Evolutionary conservation across 2,113 vertebrate genomes (phyloP), one percentile per base, ranked within the genome.

Genomic region (Oreochromis aureus): DNA sequence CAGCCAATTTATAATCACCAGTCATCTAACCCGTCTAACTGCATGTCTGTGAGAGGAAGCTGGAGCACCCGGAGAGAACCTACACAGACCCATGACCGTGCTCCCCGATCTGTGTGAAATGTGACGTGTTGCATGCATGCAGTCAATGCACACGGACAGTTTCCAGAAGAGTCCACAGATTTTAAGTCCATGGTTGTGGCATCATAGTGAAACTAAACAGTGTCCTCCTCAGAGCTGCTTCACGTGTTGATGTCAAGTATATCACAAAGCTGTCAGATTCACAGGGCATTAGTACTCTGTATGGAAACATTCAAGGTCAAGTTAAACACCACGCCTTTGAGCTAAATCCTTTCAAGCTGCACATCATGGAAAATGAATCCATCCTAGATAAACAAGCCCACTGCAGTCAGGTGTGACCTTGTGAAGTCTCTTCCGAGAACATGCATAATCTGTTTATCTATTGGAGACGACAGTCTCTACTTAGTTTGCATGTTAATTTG

Each of bases 231-330:
- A 83, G 80, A 51, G 79, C 41, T 12, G 56, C 80, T 86, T 96
- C 93, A 89, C 95, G 91, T 3, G 82, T 80, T 71, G 83, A 90
- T 81, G 94, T 83, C 73, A 94, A 92, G 92, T 94, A 81, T 91
- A 76, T 92, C 95, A 95, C 90, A 91, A 93, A 92, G 93, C 89
- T 91, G 95, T 92, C 91, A 95, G 83, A 95, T 94, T 95, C 93
- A 95, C 84, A 55, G 3, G 48, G 61, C 89, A 81, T 89, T 53
- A 87, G 66, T 10, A 3, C 19, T 53, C 69, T 6, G 83, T 69
- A 86, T 87, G 86, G 83, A 55, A 86, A 94, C 80, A 84, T 18
- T 83, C 87, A 86, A 93, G 85, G 92, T 94, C 90, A 94, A 85
- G 85, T 88, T 89, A 56, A 88, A 92, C 80, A 85, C 59, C 24